phyloP scores from a whole-genome alignment of 2,113 vertebrate species.

The Oryzias curvinotus region DNA sequence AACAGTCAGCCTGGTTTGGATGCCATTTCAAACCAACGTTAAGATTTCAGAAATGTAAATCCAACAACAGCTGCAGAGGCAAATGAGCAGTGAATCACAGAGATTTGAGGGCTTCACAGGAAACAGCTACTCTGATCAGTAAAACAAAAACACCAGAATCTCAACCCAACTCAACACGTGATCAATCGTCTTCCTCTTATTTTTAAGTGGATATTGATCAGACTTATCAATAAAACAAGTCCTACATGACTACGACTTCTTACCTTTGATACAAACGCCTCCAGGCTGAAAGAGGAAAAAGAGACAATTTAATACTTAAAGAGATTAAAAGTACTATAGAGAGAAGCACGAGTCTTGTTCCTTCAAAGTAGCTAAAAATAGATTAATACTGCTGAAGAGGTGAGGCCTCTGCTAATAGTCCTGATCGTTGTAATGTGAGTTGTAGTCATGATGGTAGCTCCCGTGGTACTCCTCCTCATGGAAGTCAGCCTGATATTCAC shows the following conservation, averaged over 20 bases:
- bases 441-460: conserved; percentile 89
- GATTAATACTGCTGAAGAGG: conserved; percentile 77
- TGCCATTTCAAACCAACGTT: too few species aligned
- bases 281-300: conserved; percentile 73
- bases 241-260: conserved; percentile 80
- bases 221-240: conserved; percentile 24
- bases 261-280: conserved; percentile 32
- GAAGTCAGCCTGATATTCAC: conserved; percentile 95
- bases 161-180: neutral
- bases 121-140: neutral
- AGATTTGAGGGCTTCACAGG: conserved; percentile 5
- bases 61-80: too few species aligned
- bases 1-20: conserved; percentile 12
- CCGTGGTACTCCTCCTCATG: conserved; percentile 89
- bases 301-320: conserved; percentile 76
- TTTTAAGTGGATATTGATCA: conserved; percentile 52
- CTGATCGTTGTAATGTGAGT: conserved; percentile 86
- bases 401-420: conserved; percentile 82
- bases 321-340: conserved; percentile 81
- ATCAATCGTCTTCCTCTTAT: neutral
- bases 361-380: conserved; percentile 76
- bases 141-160: neutral
- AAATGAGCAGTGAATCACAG: too few species aligned
- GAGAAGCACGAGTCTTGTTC: conserved; percentile 85
- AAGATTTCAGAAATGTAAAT: too few species aligned